Evolutionary conservation across 1,140 invertebrate genomes (phyloP).

Genomic region (Pogonomyrmex barbatus): DNA sequence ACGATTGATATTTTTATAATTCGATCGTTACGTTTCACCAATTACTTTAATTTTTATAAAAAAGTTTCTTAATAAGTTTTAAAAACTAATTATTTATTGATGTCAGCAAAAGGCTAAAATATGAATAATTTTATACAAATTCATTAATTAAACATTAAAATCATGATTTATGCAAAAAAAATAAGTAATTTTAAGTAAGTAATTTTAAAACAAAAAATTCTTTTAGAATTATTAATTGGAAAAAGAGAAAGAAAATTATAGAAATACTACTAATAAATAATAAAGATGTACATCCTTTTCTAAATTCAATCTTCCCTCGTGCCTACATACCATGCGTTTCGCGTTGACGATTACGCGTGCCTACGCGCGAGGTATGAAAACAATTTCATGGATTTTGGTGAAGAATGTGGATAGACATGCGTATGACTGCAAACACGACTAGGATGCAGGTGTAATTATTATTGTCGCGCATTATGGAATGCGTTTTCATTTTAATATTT

Average conservation of each 20-base stretch:
- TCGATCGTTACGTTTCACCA: not conserved
- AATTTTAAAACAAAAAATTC: not conserved
- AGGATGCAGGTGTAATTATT: conserved; percentile 27
- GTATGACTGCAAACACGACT: not conserved
- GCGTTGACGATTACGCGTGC: conserved; percentile 39
- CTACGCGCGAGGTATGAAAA: conserved; percentile 15
- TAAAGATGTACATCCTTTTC: not conserved
- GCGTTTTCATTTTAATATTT: not conserved
- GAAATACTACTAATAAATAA: not conserved
- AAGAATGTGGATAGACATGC: conserved; percentile 24
- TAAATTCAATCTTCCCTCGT: not conserved
- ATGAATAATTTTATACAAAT: not conserved
- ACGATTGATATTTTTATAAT: not conserved
- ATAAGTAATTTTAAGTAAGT: not conserved
- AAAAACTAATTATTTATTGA: not conserved
- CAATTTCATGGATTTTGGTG: conserved; percentile 48
- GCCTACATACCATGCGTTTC: conserved; percentile 28
- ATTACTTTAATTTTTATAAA: not conserved
- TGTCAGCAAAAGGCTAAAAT: not conserved
- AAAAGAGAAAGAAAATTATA: not conserved
- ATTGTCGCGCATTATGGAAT: conserved; percentile 23
- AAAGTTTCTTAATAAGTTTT: not conserved
- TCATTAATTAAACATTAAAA: not conserved
- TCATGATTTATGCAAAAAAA: too few species aligned
- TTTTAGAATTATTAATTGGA: not conserved